Percentiles rank a stretch among this genome's conserved stretches.
phyloP scores from a whole-genome alignment of 2,888 invertebrate genomes.

The Oscheius myriophilus region DNA sequence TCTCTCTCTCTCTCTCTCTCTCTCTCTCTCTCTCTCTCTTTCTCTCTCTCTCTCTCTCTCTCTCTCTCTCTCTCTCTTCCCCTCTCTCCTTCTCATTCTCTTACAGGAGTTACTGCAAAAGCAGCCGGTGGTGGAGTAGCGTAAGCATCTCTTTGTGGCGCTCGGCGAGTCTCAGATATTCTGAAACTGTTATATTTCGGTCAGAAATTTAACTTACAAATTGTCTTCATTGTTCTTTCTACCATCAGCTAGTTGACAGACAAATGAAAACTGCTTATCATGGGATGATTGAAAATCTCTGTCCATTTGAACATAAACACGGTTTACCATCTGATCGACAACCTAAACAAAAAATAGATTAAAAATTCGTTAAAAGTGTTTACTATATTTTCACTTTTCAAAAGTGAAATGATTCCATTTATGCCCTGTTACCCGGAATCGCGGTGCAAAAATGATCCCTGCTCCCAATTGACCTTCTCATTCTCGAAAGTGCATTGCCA shows the following conservation, averaged over 20 bases:
- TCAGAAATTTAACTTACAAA: background rate
- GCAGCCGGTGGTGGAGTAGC: conserved; percentile 17
- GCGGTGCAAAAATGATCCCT: no score
- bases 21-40: no score
- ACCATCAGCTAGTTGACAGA: conserved; percentile 62
- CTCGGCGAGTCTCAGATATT: background rate
- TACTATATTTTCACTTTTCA: no score
- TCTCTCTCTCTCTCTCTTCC: no score
- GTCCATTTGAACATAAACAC: conserved; percentile 70
- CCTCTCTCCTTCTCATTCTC: background rate
- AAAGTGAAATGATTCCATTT: no score
- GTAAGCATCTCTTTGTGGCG: conserved; percentile 12
- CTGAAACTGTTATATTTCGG: background rate
- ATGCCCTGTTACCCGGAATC: no score
- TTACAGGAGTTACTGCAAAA: conserved; percentile 15
- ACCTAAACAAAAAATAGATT: no score
- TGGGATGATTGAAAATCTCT: conserved; percentile 65
- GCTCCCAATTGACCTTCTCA: no score
- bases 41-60: no score
- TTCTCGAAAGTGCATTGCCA: no score
- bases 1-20: no score
- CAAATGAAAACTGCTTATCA: conserved; percentile 68
- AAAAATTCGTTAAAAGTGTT: no score
- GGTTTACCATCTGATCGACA: conserved; percentile 67
- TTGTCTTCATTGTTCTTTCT: conserved; percentile 24